Base-by-base conservation (phyloP, 2,797 vertebrate genomes). In the Cyclura pinguis region DNA sequence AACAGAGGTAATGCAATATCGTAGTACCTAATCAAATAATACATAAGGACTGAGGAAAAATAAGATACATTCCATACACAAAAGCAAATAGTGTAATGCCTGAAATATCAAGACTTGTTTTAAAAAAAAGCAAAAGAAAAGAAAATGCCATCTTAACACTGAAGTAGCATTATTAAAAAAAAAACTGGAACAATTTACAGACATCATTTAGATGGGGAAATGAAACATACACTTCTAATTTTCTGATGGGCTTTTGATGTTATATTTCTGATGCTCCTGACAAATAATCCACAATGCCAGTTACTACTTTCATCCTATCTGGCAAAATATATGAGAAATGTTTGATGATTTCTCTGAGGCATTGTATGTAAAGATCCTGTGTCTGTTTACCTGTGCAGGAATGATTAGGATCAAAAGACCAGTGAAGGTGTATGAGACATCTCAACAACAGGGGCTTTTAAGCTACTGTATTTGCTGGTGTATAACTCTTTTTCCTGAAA, bases 231-330 rank as follows among this genome's bases (percentile, higher is more conserved):
- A 24, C 22, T 86, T 74, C 72, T 74, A 38, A 8, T 76, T 86
- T 86, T 57, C 73, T 73, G 22, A 24, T 35, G 18, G 22, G 59
- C 67, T 80, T 80, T 67, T 59, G 6, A n/a, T 16, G 32, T 52
- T 73, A 57, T 57, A 55, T 35, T 35, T n/a, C 73, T 10, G 57
- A 62, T 42, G n/a, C 22, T 50, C 91, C 83, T 89, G 47, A 87
- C 42, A 80, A 50, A 80, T 80, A 94, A 7, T 52, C 55, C 22
- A 89, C 87, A 55, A 84, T 52, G 80, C 1, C 86, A 91, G 38
- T 77, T 88, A 59, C n/a, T 20, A 69, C 90, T 93, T 89, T 87
- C 27, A 80, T 42, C 6, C 83, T n/a, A 80, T 47, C 59, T 38
- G 42, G 22, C 13, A 7, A 55, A 50, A 64, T 84, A 29, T 42